These are phyloP conservation scores for Oncorhynchus clarkii DNA, from an alignment of 2,113 vertebrate species.

Conservation along the genomic window DNA sequence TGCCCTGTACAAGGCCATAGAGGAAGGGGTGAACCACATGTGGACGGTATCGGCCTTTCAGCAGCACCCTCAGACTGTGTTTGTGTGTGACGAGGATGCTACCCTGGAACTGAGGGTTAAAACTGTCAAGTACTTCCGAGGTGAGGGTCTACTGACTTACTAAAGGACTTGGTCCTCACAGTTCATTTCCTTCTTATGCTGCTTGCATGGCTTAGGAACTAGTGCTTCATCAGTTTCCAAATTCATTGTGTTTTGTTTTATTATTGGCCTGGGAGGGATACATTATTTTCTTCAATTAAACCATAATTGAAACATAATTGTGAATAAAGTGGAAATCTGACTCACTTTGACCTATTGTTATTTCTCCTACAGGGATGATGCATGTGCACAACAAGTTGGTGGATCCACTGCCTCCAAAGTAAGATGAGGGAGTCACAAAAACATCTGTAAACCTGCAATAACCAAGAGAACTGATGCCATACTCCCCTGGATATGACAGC, in stretches of 20 bases:
- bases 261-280: no score
- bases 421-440: constrained; percentile 64
- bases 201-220: constrained; percentile 37
- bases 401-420: constrained; percentile 74
- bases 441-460: constrained; percentile 46
- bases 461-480: constrained; percentile 26
- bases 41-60: constrained; percentile 98
- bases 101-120: constrained; percentile 93
- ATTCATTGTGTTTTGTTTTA: constrained; percentile 31
- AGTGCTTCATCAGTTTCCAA: background rate
- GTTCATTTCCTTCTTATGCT: no score
- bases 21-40: constrained; percentile 97
- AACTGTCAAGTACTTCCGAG: constrained; percentile 96
- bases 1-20: constrained; percentile 94
- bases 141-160: constrained; percentile 60
- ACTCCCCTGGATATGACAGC: constrained; percentile 54
- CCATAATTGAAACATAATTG: background rate
- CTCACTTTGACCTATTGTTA: background rate
- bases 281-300: background rate
- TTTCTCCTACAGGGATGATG: constrained; percentile 83
- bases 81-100: constrained; percentile 95
- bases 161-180: background rate
- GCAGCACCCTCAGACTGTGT: constrained; percentile 88
- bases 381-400: constrained; percentile 95
- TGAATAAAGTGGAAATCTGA: background rate